Evolutionary conservation across 2,888 invertebrate species (phyloP), one percentile per base, ranked within the genome.

Genomic region (Linnaemya vulpina): DNA sequence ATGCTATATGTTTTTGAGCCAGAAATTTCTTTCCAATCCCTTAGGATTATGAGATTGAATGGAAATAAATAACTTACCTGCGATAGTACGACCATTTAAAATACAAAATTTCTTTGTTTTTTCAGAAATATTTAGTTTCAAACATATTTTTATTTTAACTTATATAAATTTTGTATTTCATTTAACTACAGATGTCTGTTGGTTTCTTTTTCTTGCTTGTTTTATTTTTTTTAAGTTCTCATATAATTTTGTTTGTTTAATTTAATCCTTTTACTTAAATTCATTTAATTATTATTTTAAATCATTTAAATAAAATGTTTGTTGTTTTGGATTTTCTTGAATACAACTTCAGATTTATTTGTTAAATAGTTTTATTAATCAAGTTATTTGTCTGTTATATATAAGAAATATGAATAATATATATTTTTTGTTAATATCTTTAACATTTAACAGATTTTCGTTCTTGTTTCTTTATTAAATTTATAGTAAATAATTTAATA

Each of bases 81-180:
- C 1, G 20, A 17, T 7, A 9, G 5, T 38, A 8, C 51, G 65
- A 13, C 25, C 38, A 55, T 65, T 30, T 89, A 49, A 65, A 60
- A 65, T 70, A 73, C 30, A 70, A 78, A 63, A 35, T 71, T 71
- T 46, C 22, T 9, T 62, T 78, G 82, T 67, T 71, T 78, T 65
- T 77, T 76, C 58, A 63, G 63, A 65, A 71, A 76, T 82, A 76
- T 82, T 87, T 88, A 88, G 89, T 91, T 91, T 90, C 88, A 90
- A 90, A 90, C 90, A 90, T 85, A 85, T 90, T 91, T 90, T 91
- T 91, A 91, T 89, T 89, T 89, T 90, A 91, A 90, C 88, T 88
- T 88, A 91, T 91, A 88, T 91, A 91, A 89, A 89, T 89, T 90
- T 89, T 87, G 88, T 87, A 87, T 90, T 82, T 89, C 86, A 87